phyloP scores from a whole-genome alignment of 2,113 vertebrate species.

The Saccopteryx bilineata region DNA sequence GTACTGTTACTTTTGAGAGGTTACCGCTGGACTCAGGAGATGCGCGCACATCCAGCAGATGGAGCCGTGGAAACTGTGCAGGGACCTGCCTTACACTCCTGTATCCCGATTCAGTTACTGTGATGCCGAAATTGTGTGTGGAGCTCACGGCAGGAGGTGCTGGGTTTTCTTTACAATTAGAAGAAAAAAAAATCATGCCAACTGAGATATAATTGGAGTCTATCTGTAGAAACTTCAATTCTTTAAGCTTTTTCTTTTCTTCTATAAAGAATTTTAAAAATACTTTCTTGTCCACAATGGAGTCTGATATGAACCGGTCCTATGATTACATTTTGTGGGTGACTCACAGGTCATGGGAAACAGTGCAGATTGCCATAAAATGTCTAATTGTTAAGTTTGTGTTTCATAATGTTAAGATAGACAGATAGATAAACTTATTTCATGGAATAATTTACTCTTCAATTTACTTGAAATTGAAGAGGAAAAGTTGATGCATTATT shows the following conservation, averaged over 20 bases:
- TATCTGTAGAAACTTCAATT: neutral
- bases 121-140: neutral
- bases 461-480: conserved; percentile 10
- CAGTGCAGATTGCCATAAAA: neutral
- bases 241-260: neutral
- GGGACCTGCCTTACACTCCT: neutral
- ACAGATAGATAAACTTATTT: conserved; percentile 1
- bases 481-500: conserved; percentile 33
- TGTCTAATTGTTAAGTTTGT: neutral
- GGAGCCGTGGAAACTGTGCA: conserved; percentile 83
- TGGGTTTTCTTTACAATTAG: neutral
- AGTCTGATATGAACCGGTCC: neutral
- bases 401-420: neutral
- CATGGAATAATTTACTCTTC: conserved; percentile 62
- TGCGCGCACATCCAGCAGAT: conserved; percentile 86
- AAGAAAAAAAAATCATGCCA: neutral
- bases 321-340: neutral
- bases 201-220: neutral
- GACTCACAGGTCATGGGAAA: neutral
- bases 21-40: conserved; percentile 43
- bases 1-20: conserved; percentile 67
- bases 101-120: neutral
- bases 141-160: neutral
- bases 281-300: neutral
- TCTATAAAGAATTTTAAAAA: neutral